These are phyloP conservation scores for Macrobrachium nipponense DNA, from an alignment of 1,140 invertebrate genomes.

Conservation along the genomic window DNA sequence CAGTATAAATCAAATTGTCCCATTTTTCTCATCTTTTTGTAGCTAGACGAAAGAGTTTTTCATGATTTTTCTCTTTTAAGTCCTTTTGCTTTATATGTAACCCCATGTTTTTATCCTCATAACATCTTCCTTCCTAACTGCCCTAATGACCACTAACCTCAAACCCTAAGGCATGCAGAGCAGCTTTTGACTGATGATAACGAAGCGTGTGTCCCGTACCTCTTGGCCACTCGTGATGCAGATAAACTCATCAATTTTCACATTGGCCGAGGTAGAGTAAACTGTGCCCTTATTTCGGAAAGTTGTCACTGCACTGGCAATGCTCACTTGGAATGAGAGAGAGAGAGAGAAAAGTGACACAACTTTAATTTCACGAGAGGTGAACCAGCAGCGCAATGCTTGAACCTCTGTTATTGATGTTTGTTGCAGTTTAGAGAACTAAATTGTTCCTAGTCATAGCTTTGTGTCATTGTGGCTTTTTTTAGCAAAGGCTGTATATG, in stretches of 20 bases:
- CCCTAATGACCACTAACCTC: constrained; percentile 43
- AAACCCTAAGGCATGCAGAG: constrained; percentile 66
- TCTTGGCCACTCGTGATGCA: constrained; percentile 67
- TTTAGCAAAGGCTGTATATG: constrained; percentile 7
- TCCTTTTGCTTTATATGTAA: constrained; percentile 49
- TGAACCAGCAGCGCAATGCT: constrained; percentile 44
- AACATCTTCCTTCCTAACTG: background rate
- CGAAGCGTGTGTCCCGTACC: constrained; percentile 67
- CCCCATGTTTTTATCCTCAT: constrained; percentile 43
- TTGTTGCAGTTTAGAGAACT: background rate
- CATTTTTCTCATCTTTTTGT: constrained; percentile 25
- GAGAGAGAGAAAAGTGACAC: constrained; percentile 20
- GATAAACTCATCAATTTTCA: constrained; percentile 67
- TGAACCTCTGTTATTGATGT: constrained; percentile 32
- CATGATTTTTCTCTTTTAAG: constrained; percentile 21
- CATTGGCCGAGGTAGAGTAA: constrained; percentile 62
- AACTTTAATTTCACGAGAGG: constrained; percentile 35
- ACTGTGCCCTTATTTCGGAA: constrained; percentile 35
- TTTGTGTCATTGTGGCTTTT: constrained; percentile 15
- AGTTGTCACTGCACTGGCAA: constrained; percentile 55
- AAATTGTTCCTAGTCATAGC: no score
- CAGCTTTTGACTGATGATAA: constrained; percentile 67
- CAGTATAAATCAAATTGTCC: constrained; percentile 30
- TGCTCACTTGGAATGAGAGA: constrained; percentile 40
- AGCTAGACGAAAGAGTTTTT: constrained; percentile 38